These are phyloP conservation scores for Vidua chalybeata DNA, from an alignment of 2,113 vertebrate genomes.

Conservation along the genomic window DNA sequence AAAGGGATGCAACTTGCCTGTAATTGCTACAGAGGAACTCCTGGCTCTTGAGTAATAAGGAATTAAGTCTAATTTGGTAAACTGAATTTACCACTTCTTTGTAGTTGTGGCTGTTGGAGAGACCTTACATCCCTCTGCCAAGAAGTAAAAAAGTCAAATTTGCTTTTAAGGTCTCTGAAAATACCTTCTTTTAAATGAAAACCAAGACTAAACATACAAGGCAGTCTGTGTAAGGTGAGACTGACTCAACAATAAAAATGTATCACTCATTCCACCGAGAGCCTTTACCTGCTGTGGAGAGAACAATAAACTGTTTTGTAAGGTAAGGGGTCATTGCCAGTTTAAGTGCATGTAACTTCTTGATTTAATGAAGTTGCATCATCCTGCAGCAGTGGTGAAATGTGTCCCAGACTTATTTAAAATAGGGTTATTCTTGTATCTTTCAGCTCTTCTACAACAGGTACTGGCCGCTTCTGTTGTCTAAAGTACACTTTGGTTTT, in stretches of 20 bases:
- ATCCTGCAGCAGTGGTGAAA: conserved; percentile 36
- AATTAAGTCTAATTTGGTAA: conserved; percentile 48
- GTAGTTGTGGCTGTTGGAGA: conserved; percentile 1
- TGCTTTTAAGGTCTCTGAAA: conserved; percentile 33
- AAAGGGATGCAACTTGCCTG: conserved; percentile 32
- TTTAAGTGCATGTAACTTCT: conserved; percentile 56
- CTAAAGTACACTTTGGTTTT: not conserved
- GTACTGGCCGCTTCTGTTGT: not conserved
- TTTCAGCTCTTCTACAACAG: not conserved
- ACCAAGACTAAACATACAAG: conserved; percentile 2
- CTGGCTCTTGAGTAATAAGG: conserved; percentile 14
- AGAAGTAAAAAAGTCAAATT: not conserved
- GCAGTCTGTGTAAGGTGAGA: conserved; percentile 20
- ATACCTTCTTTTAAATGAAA: not conserved
- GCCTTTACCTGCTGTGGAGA: conserved; percentile 48
- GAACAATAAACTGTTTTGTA: conserved; percentile 67
- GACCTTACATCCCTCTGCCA: not conserved
- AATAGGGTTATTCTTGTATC: not conserved
- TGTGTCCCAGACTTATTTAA: conserved; percentile 20
- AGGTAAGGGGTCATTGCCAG: conserved; percentile 64
- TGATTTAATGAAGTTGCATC: conserved; percentile 67
- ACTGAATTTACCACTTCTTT: conserved; percentile 42
- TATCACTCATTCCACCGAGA: not conserved
- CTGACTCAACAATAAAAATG: conserved; percentile 51
- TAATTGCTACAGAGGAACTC: conserved; percentile 2